Percentiles rank a stretch among this genome's conserved stretches.
These are phyloP conservation scores for Sardina pilchardus DNA, from an alignment of 2,113 vertebrate genomes.

Conservation along the genomic window DNA sequence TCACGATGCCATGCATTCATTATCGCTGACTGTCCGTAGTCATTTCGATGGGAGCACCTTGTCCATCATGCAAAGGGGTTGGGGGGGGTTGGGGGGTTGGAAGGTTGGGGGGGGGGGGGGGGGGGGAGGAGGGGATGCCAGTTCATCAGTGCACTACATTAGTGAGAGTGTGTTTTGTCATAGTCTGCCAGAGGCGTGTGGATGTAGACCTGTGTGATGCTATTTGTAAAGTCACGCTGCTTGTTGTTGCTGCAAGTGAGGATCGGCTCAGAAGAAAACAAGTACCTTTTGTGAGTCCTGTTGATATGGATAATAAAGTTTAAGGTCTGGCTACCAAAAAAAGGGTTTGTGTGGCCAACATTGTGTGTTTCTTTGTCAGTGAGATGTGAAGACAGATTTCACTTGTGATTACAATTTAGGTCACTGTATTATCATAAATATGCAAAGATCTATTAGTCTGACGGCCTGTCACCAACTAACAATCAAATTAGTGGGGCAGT, in stretches of 20 bases:
- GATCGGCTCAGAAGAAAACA: background rate
- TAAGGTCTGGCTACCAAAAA: background rate
- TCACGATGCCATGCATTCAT: conserved; percentile 56
- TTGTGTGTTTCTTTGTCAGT: background rate
- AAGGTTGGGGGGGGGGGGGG: conserved; percentile 40
- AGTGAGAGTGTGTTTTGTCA: conserved; percentile 51
- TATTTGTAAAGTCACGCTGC: conserved; percentile 39
- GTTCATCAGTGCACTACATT: conserved; percentile 52
- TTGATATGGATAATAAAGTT: conserved; percentile 3
- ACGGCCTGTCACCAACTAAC: too few species aligned
- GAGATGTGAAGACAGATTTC: background rate
- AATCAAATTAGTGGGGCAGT: too few species aligned
- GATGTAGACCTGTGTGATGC: conserved; percentile 57
- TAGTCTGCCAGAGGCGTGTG: conserved; percentile 56
- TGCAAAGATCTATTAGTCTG: too few species aligned
- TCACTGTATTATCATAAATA: background rate
- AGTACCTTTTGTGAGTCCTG: background rate
- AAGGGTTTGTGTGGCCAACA: background rate
- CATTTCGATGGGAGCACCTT: conserved; percentile 52
- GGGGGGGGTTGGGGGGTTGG: background rate
- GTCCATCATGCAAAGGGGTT: conserved; percentile 29
- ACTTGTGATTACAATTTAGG: background rate
- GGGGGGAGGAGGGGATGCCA: background rate
- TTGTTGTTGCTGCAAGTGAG: conserved; percentile 49
- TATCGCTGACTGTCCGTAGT: conserved; percentile 56